A percentile compares a stretch with the other conserved stretches of the same genome.
phyloP scores from a whole-genome alignment of 2,888 invertebrate species.

The Macrophya alboannulata region DNA sequence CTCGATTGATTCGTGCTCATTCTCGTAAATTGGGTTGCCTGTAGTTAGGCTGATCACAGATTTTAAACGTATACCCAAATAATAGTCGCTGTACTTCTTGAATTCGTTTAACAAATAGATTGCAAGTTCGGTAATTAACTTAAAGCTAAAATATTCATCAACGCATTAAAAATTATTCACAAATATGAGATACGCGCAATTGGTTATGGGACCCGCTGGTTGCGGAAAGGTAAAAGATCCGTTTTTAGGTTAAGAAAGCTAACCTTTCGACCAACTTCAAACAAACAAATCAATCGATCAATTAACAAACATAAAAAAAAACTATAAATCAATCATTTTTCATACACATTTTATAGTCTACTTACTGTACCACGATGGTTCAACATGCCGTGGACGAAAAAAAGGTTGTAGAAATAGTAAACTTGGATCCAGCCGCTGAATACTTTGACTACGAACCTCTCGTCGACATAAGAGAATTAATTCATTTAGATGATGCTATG shows the following conservation, averaged over 20 bases:
- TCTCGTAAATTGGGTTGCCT: neutral
- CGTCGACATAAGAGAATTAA: slow-evolving; percentile 93
- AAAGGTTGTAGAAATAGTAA: slow-evolving; percentile 92
- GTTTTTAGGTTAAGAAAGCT: slow-evolving; percentile 47
- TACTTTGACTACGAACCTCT: slow-evolving; percentile 95
- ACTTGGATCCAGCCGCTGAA: slow-evolving; percentile 99
- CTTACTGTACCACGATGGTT: slow-evolving; percentile 94
- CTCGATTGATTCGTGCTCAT: neutral
- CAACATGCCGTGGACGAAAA: slow-evolving; percentile 91
- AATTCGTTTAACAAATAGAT: too few species aligned
- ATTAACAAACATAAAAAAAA: neutral
- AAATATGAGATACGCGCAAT: slow-evolving; percentile 95
- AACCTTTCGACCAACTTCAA: slow-evolving; percentile 25
- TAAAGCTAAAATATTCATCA: neutral
- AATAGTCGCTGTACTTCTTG: too few species aligned
- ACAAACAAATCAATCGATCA: neutral
- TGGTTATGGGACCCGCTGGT: slow-evolving; percentile 98
- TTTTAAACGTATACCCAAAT: too few species aligned
- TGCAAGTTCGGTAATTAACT: neutral
- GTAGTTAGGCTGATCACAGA: neutral
- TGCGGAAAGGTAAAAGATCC: slow-evolving; percentile 92
- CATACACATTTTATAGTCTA: slow-evolving; percentile 86
- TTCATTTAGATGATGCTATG: slow-evolving; percentile 98
- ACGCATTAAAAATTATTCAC: neutral
- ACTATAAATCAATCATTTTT: slow-evolving; percentile 3